Conservation (phyloP, 2,797 vertebrate species). For the Cyprinella venusta region DNA sequence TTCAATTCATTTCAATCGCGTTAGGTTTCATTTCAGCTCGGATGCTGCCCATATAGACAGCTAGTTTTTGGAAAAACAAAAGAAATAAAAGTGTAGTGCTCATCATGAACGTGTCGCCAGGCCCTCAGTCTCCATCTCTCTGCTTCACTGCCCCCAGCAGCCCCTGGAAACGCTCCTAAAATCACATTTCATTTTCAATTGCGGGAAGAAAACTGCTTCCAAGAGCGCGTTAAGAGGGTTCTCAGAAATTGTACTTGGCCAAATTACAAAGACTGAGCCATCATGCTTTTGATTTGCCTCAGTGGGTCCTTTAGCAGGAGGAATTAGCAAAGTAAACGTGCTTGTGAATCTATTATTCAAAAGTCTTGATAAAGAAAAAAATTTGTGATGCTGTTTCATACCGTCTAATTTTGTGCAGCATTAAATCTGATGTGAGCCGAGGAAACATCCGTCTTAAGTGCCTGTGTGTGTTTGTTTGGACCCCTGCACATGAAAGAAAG, state of each 20-base stretch:
- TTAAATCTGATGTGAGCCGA: not conserved
- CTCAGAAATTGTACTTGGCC: slow-evolving; percentile 28
- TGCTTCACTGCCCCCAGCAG: slow-evolving; percentile 12
- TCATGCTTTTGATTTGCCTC: not conserved
- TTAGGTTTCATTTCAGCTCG: not conserved
- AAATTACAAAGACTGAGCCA: slow-evolving; percentile 29
- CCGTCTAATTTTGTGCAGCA: not conserved
- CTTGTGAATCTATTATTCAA: slow-evolving; percentile 13
- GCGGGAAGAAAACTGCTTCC: not conserved
- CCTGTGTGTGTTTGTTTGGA: slow-evolving; percentile 19
- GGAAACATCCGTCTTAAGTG: slow-evolving; percentile 2
- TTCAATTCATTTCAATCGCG: not conserved
- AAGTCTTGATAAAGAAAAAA: not conserved
- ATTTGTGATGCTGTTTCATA: not conserved
- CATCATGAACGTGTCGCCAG: not conserved
- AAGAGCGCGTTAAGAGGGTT: slow-evolving; percentile 19
- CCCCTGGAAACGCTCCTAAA: slow-evolving; percentile 17
- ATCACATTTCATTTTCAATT: slow-evolving; percentile 42
- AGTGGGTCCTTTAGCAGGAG: not conserved
- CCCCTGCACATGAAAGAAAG: slow-evolving; percentile 24
- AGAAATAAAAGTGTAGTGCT: not conserved
- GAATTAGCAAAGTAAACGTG: slow-evolving; percentile 29
- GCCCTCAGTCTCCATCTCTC: not conserved
- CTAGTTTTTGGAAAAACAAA: not conserved
- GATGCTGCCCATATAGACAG: not conserved